Base-by-base conservation (phyloP, 2,797 vertebrate species). In the Etheostoma perlongum region DNA sequence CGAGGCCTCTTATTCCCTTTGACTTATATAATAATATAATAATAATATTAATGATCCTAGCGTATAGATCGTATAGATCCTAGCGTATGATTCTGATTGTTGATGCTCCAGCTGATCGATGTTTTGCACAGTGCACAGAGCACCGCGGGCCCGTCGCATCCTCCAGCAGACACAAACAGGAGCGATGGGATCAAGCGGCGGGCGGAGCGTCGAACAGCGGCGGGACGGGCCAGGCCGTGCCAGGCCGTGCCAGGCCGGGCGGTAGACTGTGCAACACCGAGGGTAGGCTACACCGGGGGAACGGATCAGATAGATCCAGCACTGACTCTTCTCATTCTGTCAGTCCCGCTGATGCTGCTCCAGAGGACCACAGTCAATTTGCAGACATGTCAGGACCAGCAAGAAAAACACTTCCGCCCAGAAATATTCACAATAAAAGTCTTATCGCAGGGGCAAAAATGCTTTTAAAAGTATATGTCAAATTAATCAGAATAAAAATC, bases 121-220 rank as follows among this genome's bases (percentile, higher is more conserved):
- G 48, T 25, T 11, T 36, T 23, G 30, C 69, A 36, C 59, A 15
- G 73, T n/a, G 59, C 57, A 33, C 48, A 42, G 27, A 48, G 44
- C 52, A 61, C 61, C 58, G 36, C 10, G 72, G 81, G 80, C 77
- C 76, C 75, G 73, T 25, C 67, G 76, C 84, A 78, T 78, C 77
- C 75, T 72, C 19, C 33, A 16, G 18, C 33, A 54, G 33, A 27
- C 57, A 44, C 23, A 68, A 12, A 30, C 36, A 47, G 59, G 10
- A 40, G 12, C 3, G 36, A 1, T 12, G 2, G 49, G 36, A 46
- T 19, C 33, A 18, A n/a, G 36, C 13, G 25, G 12, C 6, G 46
- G 44, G 48, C 72, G 58, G 30, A 23, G 16, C 48, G 18, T 57
- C 18, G 16, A 5, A 18, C 47, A 9, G 1, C 58, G 3, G 23